phyloP scores from a whole-genome alignment of 1,140 invertebrate species.

The Euwallacea fornicatus region DNA sequence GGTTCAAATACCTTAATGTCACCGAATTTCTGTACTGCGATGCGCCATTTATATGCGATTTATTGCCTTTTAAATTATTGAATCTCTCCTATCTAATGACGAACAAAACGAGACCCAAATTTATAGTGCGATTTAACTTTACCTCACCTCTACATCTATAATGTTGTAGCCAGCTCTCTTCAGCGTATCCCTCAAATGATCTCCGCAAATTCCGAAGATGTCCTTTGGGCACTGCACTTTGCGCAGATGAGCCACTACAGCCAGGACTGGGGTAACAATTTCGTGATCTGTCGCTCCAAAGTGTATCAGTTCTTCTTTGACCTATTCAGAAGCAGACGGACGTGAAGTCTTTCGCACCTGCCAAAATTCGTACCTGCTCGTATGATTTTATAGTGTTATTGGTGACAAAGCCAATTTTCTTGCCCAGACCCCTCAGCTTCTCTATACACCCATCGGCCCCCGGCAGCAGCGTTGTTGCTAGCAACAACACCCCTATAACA shows the following conservation, averaged over 20 bases:
- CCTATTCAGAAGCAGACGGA: conserved; percentile 12
- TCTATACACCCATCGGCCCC: conserved; percentile 22
- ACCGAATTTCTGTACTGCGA: too few species aligned
- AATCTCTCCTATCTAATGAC: too few species aligned
- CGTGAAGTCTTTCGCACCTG: neutral
- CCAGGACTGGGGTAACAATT: conserved; percentile 25
- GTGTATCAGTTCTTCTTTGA: conserved; percentile 23
- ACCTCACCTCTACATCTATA: conserved; percentile 25
- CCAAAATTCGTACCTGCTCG: conserved; percentile 11
- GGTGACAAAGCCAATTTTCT: conserved; percentile 28
- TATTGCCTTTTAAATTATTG: too few species aligned
- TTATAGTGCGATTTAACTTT: too few species aligned
- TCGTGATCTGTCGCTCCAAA: conserved; percentile 16
- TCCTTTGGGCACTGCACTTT: conserved; percentile 23
- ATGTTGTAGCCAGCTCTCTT: conserved; percentile 30
- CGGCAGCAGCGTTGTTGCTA: conserved; percentile 14
- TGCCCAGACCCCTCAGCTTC: conserved; percentile 17
- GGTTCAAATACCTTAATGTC: too few species aligned
- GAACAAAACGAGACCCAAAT: too few species aligned
- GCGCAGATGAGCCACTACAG: conserved; percentile 15
- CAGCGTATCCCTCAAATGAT: conserved; percentile 14
- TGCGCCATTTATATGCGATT: too few species aligned
- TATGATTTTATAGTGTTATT: conserved; percentile 26
- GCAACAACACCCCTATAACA: conserved; percentile 22
- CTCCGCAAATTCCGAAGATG: conserved; percentile 26